Base-by-base conservation (phyloP, 2,113 vertebrate genomes). In the Paraplagusia blochii region DNA sequence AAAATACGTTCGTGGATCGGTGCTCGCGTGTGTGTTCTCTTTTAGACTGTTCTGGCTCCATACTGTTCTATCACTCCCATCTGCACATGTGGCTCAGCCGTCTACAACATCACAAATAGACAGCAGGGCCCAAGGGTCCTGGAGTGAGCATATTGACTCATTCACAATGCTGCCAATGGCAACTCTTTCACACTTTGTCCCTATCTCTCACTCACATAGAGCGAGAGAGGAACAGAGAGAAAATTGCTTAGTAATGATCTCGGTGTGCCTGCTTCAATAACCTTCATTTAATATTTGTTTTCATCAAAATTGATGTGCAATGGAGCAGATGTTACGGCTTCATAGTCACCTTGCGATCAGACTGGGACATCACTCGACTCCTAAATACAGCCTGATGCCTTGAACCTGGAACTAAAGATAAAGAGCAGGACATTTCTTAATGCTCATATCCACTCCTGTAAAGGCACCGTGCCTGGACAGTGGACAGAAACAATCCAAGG, bases 61-160 rank as follows among this genome's bases (percentile, higher is more conserved):
- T 19, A 69, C 58, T 72, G 50, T 76, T 76, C 55, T 71, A 76
- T 74, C 62, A 67, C 63, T 61, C 58, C 67, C 17, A 74, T 50
- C 63, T 2, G 66, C 11, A 72, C 49, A 61, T 9, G 48, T 7
- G 62, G 80, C 79, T 74, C 70, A 77, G 11, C 43, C 60, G 42
- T 39, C 35, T 53, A 63, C 72, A 63, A 4, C 66, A 8, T 61
- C 15, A 54, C 57, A 69, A 35, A 60, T 9, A 56, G 48, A 38
- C 62, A 59, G 42, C 38, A 40, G 46, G 54, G 38, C 38, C 13
- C 57, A 40, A 44, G 40, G 40, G 50, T 75, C 67, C 56, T 77
- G 63, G 62, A 74, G 62, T 65, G 56, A 77, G 42, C 53, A 66
- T 78, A 80, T 69, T 77, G 72, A 79, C 72, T 65, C 58, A 65